Evolutionary conservation across 2,888 invertebrate species (phyloP), one percentile per base, ranked within the genome.

Genomic region (Autographa pulchrina): DNA sequence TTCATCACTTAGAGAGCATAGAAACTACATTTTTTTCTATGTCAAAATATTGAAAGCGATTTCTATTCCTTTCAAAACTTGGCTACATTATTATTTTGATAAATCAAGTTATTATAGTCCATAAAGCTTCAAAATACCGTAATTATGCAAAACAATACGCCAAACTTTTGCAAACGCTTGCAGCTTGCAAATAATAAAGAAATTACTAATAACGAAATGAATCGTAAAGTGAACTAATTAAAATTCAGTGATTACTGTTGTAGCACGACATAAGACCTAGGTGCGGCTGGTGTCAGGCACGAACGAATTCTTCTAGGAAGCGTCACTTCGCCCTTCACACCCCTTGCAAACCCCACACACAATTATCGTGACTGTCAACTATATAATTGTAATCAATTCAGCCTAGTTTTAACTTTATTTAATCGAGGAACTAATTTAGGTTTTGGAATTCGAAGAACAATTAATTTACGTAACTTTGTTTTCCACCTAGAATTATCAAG

Each of bases 231-330:
- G 18, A 64, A 75, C 70, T 89, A 92, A 92, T 92, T 91, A 90
- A 77, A 81, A 89, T 87, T 80, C 80, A 73, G 84, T 88, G 87
- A 92, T 92, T 92, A 89, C 81, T 68, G 81, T 74, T 70, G 80
- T 80, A 81, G 89, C 89, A 90, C 88, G 88, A 84, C 85, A 86
- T 72, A 72, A 78, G 76, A 83, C 82, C 80, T 86, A 72, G 86
- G 90, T 41, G 88, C 91, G 75, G 71, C 66, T 86, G 86, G 94
- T 94, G 84, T 89, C 94, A 89, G 94, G 94, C 80, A 94, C 94
- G 88, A 74, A 73, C 14, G 18, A 74, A 76, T 80, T 85, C 84
- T 90, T 89, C 88, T 89, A 87, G 86, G 83, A 89, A 90, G 79
- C 86, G 85, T 88, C 85, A 85, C 87, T 77, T 79, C 72, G 68